Percentiles rank a stretch among this genome's conserved stretches.
Conservation (phyloP, 1,140 invertebrate species). For the Brachionus calyciflorus region DNA sequence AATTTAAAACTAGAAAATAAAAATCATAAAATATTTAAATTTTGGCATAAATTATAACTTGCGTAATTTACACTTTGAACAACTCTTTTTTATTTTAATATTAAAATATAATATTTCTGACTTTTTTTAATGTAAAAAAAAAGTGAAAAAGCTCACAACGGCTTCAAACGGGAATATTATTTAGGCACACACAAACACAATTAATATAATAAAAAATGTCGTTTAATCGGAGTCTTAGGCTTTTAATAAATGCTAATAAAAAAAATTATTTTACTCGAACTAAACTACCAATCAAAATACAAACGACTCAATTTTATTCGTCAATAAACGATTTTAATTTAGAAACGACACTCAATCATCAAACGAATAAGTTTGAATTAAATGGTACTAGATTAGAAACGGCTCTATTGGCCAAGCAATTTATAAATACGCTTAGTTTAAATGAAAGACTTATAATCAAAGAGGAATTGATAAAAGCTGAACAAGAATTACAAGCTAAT, state of each 20-base stretch:
- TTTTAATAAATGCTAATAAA: neutral
- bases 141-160: no score
- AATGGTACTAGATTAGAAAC: slow-evolving; percentile 17
- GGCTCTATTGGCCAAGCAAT: slow-evolving; percentile 4
- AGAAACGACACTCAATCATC: neutral
- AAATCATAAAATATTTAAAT: slow-evolving; percentile 32
- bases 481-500: slow-evolving; percentile 8
- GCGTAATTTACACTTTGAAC: neutral
- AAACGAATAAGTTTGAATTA: neutral
- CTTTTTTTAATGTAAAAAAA: no score
- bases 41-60: slow-evolving; percentile 18
- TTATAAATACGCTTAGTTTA: slow-evolving; percentile 23
- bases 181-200: no score
- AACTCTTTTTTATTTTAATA: no score
- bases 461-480: slow-evolving; percentile 27
- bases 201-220: neutral
- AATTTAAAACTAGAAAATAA: neutral
- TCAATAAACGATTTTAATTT: neutral
- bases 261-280: neutral
- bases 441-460: slow-evolving; percentile 37
- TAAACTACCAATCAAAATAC: neutral
- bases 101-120: no score
- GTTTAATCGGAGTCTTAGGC: neutral
- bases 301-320: slow-evolving; percentile 11
- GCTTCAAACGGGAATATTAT: no score